Base-by-base conservation (phyloP, 2,113 vertebrate species). In the Odontophorus gujanensis region DNA sequence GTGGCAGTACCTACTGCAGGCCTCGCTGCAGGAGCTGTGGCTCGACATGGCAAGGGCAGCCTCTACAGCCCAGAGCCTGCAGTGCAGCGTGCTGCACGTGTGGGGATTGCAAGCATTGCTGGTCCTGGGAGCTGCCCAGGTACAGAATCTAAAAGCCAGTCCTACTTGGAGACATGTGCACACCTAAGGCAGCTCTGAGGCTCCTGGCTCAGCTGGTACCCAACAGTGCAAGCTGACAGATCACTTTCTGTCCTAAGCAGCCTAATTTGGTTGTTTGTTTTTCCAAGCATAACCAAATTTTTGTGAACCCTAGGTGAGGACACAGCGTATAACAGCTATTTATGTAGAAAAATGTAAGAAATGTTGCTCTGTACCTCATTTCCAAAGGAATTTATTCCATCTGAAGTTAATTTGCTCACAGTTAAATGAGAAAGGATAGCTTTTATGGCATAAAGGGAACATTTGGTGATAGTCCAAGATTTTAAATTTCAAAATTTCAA, bases 31-130 rank as follows among this genome's bases (percentile, higher is more conserved):
- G 36, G 58, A 82, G 48, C 73, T 78, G 81, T 18, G 55, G 72
- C 74, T 89, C 81, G 81, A 59, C 82, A 78, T 3, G 7, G 50
- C 87, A 95, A 95, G 93, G 91, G 94, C 89, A 95, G 65, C 94
- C 96, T 92, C 95, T 95, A 84, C 68, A 94, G 96, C 87, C 51
- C 95, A 72, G 93, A 80, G 34, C 38, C 63, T 67, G 91, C 87
- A 91, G 65, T 92, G 94, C 95, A 95, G n/a, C 7, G 58, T 30
- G 12, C 38, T 50, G 75, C 17, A 7, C 30, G 40, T 59, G 51
- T 45, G 71, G n/a, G 15, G 16, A 16, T 47, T 47, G n/a, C 7
- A 34, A 58, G 61, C 28, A 8, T 0, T 9, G 36, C 67, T 40
- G 48, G 22, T 36, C 6, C 38, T 25, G 36, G 38, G 26, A 14